Evolutionary conservation across 2,888 invertebrate species (phyloP), one percentile per base, ranked within the genome.

Genomic region (Sinotaia quadrata): DNA sequence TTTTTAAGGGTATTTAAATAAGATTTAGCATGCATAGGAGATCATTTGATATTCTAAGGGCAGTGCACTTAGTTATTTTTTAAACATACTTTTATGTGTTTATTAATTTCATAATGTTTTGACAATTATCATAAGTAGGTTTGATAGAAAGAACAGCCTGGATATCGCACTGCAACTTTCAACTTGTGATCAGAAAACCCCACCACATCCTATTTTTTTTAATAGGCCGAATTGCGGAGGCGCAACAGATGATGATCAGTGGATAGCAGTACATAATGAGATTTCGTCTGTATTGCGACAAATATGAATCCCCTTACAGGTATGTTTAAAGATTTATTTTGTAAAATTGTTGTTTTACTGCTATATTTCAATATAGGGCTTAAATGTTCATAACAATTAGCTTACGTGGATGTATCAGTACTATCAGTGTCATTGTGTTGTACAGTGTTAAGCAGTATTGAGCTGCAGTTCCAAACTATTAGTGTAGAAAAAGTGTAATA

Each of bases 221-320:
- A n/a, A n/a, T n/a, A n/a, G n/a, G n/a, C n/a, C n/a, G n/a, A 27
- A 15, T 15, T 4, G 12, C 10, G 18, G 24, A 2, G 5, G 8
- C n/a, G 1, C 24, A 49, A 7, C 1, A 8, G 7, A n/a, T 29
- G 4, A n/a, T 7, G 18, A 59, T 12, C 59, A 18, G 10, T 37
- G n/a, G 29, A 4, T n/a, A 24, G 12, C 15, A 18, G 33, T 29
- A 51, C 31, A 66, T 47, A 49, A 72, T 72, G 72, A 31, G 72
- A 72, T 72, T 69, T 67, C 72, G 72, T 56, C 54, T 72, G n/a
- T 72, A 72, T 34, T 54, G 65, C 51, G 66, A 67, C 66, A 72
- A 72, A 69, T 72, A 72, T 69, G 72, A 68, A 59, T 68, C 68
- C 21, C 72, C 72, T 34, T 65, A 72, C 57, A 72, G 72, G 72